These are phyloP conservation scores for Gryon sp. DNA, from an alignment of 1,140 invertebrate genomes.

Conservation along the genomic window DNA sequence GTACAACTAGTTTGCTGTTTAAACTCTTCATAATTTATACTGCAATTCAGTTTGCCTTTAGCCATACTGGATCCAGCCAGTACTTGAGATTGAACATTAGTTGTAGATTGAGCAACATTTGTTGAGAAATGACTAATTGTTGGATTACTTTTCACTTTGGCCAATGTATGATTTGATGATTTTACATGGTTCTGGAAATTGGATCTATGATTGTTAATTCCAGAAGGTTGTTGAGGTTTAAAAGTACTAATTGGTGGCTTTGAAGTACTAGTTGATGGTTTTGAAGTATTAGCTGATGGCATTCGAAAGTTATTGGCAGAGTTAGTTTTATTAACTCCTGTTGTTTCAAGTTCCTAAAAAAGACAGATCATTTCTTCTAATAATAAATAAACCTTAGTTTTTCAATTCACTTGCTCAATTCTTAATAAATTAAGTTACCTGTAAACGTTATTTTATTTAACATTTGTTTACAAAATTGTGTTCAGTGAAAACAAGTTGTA, in stretches of 20 bases:
- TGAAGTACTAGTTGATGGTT: conserved; percentile 5
- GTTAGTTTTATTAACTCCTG: not conserved
- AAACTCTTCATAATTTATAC: conserved; percentile 44
- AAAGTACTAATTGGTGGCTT: not conserved
- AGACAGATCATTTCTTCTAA: no score
- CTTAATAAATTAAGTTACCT: no score
- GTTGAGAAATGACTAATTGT: not conserved
- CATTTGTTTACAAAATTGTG: no score
- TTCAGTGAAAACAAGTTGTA: no score
- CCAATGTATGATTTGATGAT: not conserved
- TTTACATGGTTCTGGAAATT: conserved; percentile 6
- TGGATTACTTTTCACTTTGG: conserved; percentile 8
- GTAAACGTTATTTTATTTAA: no score
- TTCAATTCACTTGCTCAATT: no score
- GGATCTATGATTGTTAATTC: not conserved
- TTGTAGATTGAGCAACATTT: not conserved
- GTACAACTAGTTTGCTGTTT: conserved; percentile 19
- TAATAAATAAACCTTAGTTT: no score
- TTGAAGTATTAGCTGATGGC: not conserved
- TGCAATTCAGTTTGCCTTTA: conserved; percentile 17
- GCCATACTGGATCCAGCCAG: conserved; percentile 33
- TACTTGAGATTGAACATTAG: conserved; percentile 26
- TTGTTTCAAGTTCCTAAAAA: no score
- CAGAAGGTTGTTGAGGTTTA: not conserved
- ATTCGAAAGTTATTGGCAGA: not conserved